Conservation (phyloP, 37 sponge, comb jelly and placozoan species). For the Cliona cf. orientalis region DNA sequence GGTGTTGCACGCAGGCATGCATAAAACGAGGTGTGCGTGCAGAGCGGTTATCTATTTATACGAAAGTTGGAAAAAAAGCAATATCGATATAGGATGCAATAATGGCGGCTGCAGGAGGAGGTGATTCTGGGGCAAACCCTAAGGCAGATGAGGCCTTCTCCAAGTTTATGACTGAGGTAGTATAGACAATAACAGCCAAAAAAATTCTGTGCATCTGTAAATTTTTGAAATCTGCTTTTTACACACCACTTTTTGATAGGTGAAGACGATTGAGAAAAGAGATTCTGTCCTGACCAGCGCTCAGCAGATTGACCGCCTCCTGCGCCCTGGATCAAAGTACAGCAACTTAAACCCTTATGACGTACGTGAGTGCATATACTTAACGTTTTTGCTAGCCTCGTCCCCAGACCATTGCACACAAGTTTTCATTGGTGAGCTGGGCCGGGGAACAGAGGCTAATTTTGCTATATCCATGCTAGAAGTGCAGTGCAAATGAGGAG, state of each 20-base stretch:
- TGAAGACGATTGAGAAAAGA: constrained; percentile 93
- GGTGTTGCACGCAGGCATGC: too few species aligned
- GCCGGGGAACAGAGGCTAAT: neutral
- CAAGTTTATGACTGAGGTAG: constrained; percentile 59
- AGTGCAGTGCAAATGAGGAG: too few species aligned
- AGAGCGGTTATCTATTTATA: too few species aligned
- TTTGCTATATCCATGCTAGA: too few species aligned
- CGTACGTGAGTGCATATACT: constrained; percentile 38
- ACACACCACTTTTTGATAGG: constrained; percentile 37
- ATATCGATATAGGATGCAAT: neutral
- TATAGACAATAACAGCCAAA: neutral
- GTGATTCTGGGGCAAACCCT: neutral
- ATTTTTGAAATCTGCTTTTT: neutral
- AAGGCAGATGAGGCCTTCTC: neutral
- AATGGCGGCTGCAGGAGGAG: constrained; percentile 5
- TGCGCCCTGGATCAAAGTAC: constrained; percentile 91
- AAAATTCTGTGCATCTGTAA: neutral
- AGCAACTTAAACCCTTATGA: constrained; percentile 96
- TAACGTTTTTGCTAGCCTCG: too few species aligned
- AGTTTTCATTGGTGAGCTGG: too few species aligned
- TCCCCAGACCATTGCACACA: too few species aligned
- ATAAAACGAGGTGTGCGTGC: too few species aligned
- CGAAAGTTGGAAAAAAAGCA: too few species aligned
- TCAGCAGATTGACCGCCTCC: constrained; percentile 93
- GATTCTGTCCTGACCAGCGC: constrained; percentile 89